phyloP scores from a whole-genome alignment of 2,888 invertebrate species.

The Dryomyza anilis region DNA sequence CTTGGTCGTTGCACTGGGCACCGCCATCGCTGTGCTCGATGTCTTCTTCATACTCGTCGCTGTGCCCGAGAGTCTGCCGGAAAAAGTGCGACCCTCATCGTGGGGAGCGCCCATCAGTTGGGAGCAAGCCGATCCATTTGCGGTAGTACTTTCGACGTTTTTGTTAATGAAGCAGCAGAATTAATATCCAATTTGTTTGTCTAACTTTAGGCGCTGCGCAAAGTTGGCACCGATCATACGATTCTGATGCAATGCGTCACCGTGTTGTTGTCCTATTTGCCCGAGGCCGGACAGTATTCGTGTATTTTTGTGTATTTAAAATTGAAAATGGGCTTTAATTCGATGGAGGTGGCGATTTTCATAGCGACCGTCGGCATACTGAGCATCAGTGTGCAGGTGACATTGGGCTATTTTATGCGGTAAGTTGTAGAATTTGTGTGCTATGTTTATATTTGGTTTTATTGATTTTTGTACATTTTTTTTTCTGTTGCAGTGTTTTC shows the following conservation, averaged over 20 bases:
- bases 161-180: background rate
- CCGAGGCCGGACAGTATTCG: slow-evolving; percentile 98
- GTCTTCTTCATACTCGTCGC: slow-evolving; percentile 97
- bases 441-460: background rate
- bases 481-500: slow-evolving; percentile 61
- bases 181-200: background rate
- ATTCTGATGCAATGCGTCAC: slow-evolving; percentile 96
- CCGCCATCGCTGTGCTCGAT: slow-evolving; percentile 93
- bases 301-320: slow-evolving; percentile 99
- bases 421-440: slow-evolving; percentile 41
- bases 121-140: slow-evolving; percentile 98
- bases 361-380: slow-evolving; percentile 96
- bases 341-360: slow-evolving; percentile 94
- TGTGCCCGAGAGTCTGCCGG: slow-evolving; percentile 97
- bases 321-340: slow-evolving; percentile 95
- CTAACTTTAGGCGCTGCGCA: slow-evolving; percentile 71
- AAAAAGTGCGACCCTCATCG: slow-evolving; percentile 80
- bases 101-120: slow-evolving; percentile 91
- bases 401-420: slow-evolving; percentile 80
- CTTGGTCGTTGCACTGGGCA: slow-evolving; percentile 92
- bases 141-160: slow-evolving; percentile 61
- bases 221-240: slow-evolving; percentile 93
- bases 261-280: slow-evolving; percentile 96
- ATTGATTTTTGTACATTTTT: background rate
- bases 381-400: slow-evolving; percentile 93